Evolutionary conservation across 2,888 invertebrate genomes (phyloP).

Genomic region (Amphipyra tragopoginis): DNA sequence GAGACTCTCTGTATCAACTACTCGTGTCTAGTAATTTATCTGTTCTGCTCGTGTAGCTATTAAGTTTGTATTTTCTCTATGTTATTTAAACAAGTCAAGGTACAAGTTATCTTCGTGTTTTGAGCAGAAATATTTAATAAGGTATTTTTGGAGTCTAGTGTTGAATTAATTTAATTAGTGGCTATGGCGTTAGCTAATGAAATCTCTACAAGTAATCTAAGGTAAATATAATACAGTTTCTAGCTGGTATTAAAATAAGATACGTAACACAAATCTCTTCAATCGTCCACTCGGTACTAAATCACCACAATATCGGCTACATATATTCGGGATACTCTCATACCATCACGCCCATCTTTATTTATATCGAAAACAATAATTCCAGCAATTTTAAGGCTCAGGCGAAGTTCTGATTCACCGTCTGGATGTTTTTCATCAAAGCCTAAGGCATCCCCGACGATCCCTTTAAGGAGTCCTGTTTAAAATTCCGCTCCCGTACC

Average conservation of each 20-base stretch:
- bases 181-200: background rate
- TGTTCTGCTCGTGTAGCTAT: slow-evolving; percentile 26
- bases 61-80: slow-evolving; percentile 23
- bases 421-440: slow-evolving; percentile 70
- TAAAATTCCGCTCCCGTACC: slow-evolving; percentile 86
- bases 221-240: background rate
- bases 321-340: slow-evolving; percentile 10
- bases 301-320: slow-evolving; percentile 15
- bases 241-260: slow-evolving; percentile 1
- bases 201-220: slow-evolving; percentile 1
- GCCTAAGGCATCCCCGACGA: slow-evolving; percentile 72
- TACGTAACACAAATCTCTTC: background rate
- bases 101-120: slow-evolving; percentile 11
- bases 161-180: background rate
- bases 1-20: slow-evolving; percentile 5
- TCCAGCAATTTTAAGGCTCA: slow-evolving; percentile 48
- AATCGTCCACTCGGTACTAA: slow-evolving; percentile 5
- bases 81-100: slow-evolving; percentile 18
- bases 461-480: slow-evolving; percentile 82
- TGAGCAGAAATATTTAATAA: slow-evolving; percentile 12
- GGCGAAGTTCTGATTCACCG: slow-evolving; percentile 66
- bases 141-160: slow-evolving; percentile 1
- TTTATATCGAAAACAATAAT: slow-evolving; percentile 58
- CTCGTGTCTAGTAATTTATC: slow-evolving; percentile 36
- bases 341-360: slow-evolving; percentile 45